Evolutionary conservation across 30 jellyfish, hydroid and myxozoan genomes (phyloP).

Genomic region (Hydractinia echinata): DNA sequence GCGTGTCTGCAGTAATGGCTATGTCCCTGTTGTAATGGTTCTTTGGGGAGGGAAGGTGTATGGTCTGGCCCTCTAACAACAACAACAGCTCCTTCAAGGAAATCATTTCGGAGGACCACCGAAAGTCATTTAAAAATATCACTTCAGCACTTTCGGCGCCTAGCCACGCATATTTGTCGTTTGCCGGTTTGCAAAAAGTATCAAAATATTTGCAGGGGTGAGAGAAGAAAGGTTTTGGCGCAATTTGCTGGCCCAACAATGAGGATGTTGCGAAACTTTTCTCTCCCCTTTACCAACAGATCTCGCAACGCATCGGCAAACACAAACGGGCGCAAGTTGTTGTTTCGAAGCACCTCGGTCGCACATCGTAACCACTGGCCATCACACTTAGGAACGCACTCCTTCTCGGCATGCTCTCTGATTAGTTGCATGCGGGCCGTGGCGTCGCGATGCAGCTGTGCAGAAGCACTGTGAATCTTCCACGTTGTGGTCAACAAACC

Average conservation of each 20-base stretch:
- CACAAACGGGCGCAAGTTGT: slow-evolving; percentile 32
- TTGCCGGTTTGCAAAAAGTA: slow-evolving; percentile 31
- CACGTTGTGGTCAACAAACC: slow-evolving; percentile 36
- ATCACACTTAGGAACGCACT: slow-evolving; percentile 23
- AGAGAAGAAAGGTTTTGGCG: slow-evolving; percentile 37
- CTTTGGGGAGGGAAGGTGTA: slow-evolving; percentile 56
- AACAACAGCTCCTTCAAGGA: slow-evolving; percentile 36
- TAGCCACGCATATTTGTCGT: slow-evolving; percentile 43
- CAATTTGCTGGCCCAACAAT: slow-evolving; percentile 28
- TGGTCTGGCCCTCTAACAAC: slow-evolving; percentile 37
- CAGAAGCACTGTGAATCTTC: slow-evolving; percentile 35
- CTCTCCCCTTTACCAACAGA: slow-evolving; percentile 39
- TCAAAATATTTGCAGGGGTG: slow-evolving; percentile 22
- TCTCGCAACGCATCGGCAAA: slow-evolving; percentile 44
- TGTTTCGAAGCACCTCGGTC: slow-evolving; percentile 33
- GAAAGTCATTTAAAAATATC: slow-evolving; percentile 40
- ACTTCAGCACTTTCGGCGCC: slow-evolving; percentile 35
- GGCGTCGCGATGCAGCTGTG: not conserved
- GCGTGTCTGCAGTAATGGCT: slow-evolving; percentile 32
- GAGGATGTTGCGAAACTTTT: slow-evolving; percentile 34
- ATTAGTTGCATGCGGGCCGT: slow-evolving; percentile 22
- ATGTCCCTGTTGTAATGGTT: slow-evolving; percentile 37
- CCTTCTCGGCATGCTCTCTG: slow-evolving; percentile 8
- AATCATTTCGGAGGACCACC: slow-evolving; percentile 44
- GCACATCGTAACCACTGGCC: slow-evolving; percentile 59